Percentiles rank a stretch among this genome's conserved stretches.
Conservation (phyloP, 2,113 vertebrate species). For the Hemibagrus wyckioides region DNA sequence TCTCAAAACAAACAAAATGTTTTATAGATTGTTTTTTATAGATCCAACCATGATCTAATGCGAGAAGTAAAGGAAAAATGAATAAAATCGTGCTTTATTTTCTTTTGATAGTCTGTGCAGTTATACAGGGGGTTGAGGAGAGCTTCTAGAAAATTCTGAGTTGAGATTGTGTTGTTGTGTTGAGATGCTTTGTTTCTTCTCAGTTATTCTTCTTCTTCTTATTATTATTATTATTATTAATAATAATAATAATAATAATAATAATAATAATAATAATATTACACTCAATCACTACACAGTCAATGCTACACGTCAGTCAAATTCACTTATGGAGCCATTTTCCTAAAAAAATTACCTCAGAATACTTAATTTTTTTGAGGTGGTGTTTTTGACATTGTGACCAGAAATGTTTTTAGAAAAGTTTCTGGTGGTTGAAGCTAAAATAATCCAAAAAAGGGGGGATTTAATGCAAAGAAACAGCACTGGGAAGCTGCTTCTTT, state of each 20-base stretch:
- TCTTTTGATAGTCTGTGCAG: background rate
- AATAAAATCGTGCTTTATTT: background rate
- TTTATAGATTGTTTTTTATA: background rate
- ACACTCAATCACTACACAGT: background rate
- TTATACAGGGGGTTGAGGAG: background rate
- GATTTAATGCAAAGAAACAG: background rate
- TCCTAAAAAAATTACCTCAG: background rate
- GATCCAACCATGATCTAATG: background rate
- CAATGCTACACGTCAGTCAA: background rate
- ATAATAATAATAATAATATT: no score
- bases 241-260: background rate
- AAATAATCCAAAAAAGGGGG: background rate
- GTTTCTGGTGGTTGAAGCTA: background rate
- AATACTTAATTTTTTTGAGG: background rate
- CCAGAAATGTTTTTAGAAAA: background rate
- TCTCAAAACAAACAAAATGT: background rate
- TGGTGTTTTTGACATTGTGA: background rate
- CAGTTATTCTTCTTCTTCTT: no score
- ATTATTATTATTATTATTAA: background rate
- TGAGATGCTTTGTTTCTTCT: background rate
- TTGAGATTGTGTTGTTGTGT: background rate
- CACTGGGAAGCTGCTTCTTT: background rate
- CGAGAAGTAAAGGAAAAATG: background rate
- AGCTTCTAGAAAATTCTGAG: background rate
- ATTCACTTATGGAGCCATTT: background rate